phyloP scores from a whole-genome alignment of 1,140 invertebrate species.

The Diprion similis region DNA sequence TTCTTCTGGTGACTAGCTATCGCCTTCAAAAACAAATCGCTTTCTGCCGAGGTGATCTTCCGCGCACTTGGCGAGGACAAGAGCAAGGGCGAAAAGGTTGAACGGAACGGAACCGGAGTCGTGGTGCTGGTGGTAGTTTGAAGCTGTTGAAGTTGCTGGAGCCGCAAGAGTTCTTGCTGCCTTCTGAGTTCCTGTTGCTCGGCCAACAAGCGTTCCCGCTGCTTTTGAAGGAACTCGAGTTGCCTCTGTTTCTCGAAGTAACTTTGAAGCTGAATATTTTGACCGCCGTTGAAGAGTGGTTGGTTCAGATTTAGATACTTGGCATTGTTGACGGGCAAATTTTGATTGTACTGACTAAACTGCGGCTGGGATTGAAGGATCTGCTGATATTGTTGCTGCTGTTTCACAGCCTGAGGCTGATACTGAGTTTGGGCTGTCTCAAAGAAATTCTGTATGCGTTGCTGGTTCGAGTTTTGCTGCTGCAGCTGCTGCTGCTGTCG shows the following conservation, averaged over 20 bases:
- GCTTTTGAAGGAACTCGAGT: slow-evolving; percentile 60
- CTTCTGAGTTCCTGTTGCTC: slow-evolving; percentile 56
- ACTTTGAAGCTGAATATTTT: slow-evolving; percentile 61
- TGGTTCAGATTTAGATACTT: slow-evolving; percentile 51
- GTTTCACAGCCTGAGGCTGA: slow-evolving; percentile 18
- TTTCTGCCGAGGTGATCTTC: slow-evolving; percentile 53
- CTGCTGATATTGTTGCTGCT: slow-evolving; percentile 35
- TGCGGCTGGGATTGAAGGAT: slow-evolving; percentile 45
- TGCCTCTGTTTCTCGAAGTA: slow-evolving; percentile 71
- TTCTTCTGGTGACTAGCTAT: slow-evolving; percentile 59
- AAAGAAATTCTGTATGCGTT: slow-evolving; percentile 39
- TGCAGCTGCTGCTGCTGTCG: slow-evolving; percentile 55
- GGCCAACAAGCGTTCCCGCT: slow-evolving; percentile 51
- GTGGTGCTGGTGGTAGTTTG: slow-evolving; percentile 36
- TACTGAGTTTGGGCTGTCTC: slow-evolving; percentile 35
- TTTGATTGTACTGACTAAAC: slow-evolving; percentile 39
- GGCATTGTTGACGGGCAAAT: slow-evolving; percentile 30
- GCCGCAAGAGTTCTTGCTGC: slow-evolving; percentile 56
- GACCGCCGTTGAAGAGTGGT: slow-evolving; percentile 61
- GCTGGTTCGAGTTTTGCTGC: slow-evolving; percentile 51
- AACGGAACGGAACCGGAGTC: slow-evolving; percentile 29
- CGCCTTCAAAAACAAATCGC: slow-evolving; percentile 55
- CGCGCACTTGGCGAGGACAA: slow-evolving; percentile 48
- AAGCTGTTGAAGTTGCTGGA: slow-evolving; percentile 50
- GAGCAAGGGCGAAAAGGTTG: slow-evolving; percentile 35